Evolutionary conservation across 2,113 vertebrate species (phyloP), one percentile per base, ranked within the genome.

Genomic region (Candoia aspera): DNA sequence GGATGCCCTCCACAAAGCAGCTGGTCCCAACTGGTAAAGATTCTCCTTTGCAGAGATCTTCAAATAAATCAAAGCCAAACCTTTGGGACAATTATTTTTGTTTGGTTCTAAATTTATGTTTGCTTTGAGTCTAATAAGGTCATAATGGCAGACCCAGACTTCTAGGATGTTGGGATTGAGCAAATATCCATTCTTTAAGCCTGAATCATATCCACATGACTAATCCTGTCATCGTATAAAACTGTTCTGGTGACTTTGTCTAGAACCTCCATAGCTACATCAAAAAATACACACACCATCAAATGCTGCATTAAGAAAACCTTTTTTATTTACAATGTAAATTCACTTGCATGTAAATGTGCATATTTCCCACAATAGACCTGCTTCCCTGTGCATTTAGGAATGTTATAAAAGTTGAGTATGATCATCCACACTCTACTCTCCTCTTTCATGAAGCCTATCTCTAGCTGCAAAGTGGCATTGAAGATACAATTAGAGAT

Each of bases 1-100:
- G 90, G 90, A 89, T 12, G 26, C n/a, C 37, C 57, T 91, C 90
- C 86, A 93, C 1, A 17, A 89, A 21, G 59, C 73, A 91, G 64
- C 55, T 26, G 59, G 33, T 62, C 93, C 84, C 26, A 37, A 64
- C 29, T 59, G 79, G 88, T 90, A 73, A 68, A 46, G 49, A 37
- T 83, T 87, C 8, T 33, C 86, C 24, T 5, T 49, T 58, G 79
- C 53, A 73, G 3, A 79, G 21, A 24, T 91, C 24, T 64, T 49
- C 54, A 12, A 84, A 46, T 87, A 90, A 90, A 91, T 90, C 91
- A 91, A 46, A n/a, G 6, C 84, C 68, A 60, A 24, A 49, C 1
- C 46, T 84, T 59, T 1, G 12, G 86, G 83, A 86, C 10, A 23
- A 1, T 37, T 15, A 46, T 57, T 54, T 55, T 62, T 89, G 53